phyloP scores from a whole-genome alignment of 2,888 invertebrate species.

The Trachelus stipa region DNA sequence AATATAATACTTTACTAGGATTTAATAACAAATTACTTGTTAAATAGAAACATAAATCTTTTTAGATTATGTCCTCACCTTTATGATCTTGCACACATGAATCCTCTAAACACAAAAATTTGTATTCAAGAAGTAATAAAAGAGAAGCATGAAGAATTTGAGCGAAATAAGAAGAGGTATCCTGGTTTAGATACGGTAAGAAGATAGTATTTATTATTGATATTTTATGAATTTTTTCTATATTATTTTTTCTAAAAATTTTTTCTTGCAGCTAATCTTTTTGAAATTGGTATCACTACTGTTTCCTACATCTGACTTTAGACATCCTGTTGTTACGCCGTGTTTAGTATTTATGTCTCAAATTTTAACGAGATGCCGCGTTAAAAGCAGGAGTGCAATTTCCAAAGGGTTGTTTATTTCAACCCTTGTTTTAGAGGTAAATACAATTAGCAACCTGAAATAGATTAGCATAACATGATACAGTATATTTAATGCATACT shows the following conservation, averaged over 20 bases:
- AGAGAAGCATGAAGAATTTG: slow-evolving; percentile 77
- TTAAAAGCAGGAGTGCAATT: slow-evolving; percentile 76
- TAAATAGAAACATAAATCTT: slow-evolving; percentile 16
- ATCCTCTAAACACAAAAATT: slow-evolving; percentile 76
- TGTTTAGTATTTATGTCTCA: slow-evolving; percentile 84
- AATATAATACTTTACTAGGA: slow-evolving; percentile 5
- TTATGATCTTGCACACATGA: slow-evolving; percentile 79
- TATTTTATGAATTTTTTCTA: neutral
- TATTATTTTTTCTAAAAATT: slow-evolving; percentile 25
- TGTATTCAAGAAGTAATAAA: slow-evolving; percentile 77
- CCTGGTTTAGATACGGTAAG: slow-evolving; percentile 74
- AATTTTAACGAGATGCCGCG: slow-evolving; percentile 76
- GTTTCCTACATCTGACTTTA: slow-evolving; percentile 91
- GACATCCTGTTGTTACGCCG: slow-evolving; percentile 72
- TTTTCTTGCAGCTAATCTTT: slow-evolving; percentile 73
- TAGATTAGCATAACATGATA: neutral
- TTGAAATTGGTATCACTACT: slow-evolving; percentile 84
- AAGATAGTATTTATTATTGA: neutral
- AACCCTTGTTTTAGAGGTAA: slow-evolving; percentile 79
- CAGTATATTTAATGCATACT: neutral
- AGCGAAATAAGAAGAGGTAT: slow-evolving; percentile 71
- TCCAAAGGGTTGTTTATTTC: slow-evolving; percentile 82
- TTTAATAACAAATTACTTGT: slow-evolving; percentile 15
- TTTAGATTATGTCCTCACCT: slow-evolving; percentile 66
- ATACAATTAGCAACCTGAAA: slow-evolving; percentile 24